Evolutionary conservation across 2,797 vertebrate species (phyloP).

Genomic region (Anguilla pacifica): DNA sequence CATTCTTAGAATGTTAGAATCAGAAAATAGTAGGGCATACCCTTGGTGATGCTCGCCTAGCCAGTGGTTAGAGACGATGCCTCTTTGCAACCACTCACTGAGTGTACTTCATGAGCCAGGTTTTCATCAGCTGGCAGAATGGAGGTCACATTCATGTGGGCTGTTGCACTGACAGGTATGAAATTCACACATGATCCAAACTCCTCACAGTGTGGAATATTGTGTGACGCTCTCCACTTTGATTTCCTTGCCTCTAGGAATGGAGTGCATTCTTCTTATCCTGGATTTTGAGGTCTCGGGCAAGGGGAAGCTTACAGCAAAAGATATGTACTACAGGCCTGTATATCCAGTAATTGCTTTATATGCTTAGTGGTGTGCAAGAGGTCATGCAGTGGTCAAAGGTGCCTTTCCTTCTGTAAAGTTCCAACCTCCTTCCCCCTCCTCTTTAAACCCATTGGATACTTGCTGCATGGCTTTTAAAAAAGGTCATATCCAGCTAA

Average conservation of each 20-base stretch:
- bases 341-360: constrained; percentile 26
- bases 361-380: constrained; percentile 20
- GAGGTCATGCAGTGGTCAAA: constrained; percentile 17
- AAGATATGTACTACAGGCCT: constrained; percentile 16
- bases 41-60: background rate
- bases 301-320: constrained; percentile 18
- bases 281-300: constrained; percentile 23
- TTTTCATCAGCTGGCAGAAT: background rate
- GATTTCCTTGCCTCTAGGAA: constrained; percentile 31
- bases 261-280: constrained; percentile 29
- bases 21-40: background rate
- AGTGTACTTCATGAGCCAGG: background rate
- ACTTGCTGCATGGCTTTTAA: background rate
- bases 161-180: background rate
- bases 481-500: background rate
- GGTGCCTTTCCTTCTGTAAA: background rate
- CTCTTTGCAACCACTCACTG: background rate
- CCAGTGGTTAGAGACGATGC: background rate
- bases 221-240: constrained; percentile 11
- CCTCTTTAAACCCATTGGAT: background rate
- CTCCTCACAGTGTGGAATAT: background rate
- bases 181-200: constrained; percentile 6
- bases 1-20: background rate
- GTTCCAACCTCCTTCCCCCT: background rate
- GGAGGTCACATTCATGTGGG: background rate